phyloP scores from a whole-genome alignment of 2,888 invertebrate species.

The Eupithecia tripunctaria region DNA sequence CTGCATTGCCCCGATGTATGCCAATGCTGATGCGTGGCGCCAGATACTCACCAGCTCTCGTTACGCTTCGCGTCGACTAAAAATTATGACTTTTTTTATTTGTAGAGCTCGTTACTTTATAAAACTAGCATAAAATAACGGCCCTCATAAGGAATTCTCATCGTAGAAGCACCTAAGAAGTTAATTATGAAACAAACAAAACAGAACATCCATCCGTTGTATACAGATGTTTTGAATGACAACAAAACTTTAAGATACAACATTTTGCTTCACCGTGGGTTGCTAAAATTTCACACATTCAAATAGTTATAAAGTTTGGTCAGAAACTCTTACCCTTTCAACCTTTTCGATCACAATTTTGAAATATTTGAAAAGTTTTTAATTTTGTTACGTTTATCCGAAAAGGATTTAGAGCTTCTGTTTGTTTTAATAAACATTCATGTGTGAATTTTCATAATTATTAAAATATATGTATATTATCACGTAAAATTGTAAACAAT shows the following conservation, averaged over 20 bases:
- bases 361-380: constrained; percentile 11
- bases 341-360: constrained; percentile 14
- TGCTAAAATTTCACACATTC: constrained; percentile 20
- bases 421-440: neutral
- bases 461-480: neutral
- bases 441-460: neutral
- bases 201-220: neutral
- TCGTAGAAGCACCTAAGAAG: neutral
- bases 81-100: no score
- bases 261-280: constrained; percentile 5
- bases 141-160: neutral
- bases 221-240: constrained; percentile 14
- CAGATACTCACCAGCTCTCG: no score
- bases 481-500: neutral
- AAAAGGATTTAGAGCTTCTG: neutral
- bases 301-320: constrained; percentile 19
- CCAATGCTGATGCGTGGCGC: no score
- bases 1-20: no score
- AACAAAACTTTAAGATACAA: constrained; percentile 22
- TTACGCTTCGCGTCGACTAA: no score
- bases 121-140: no score
- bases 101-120: no score
- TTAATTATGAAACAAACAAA: neutral
- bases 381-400: neutral
- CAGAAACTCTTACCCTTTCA: constrained; percentile 9